phyloP scores from a whole-genome alignment of 2,797 vertebrate genomes.

The Brachyalestes nurse region DNA sequence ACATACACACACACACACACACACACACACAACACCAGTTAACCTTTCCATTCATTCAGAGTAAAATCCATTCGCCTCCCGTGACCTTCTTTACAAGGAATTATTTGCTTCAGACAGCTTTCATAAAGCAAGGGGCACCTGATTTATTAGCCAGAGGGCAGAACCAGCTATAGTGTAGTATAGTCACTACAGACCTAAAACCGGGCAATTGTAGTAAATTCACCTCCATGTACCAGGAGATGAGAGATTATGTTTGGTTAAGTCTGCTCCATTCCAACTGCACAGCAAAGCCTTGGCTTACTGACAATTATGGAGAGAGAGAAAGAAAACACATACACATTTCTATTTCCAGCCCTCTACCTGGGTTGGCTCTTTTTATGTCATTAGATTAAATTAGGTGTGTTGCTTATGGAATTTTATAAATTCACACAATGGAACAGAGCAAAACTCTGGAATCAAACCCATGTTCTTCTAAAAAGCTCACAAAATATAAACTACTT shows the following conservation, averaged over 20 bases:
- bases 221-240: conserved; percentile 15
- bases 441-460: no score
- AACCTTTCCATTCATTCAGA: conserved; percentile 25
- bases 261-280: conserved; percentile 38
- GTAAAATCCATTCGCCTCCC: conserved; percentile 38
- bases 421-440: no score
- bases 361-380: not conserved
- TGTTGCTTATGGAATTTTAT: no score
- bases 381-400: no score
- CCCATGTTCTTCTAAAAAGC: no score
- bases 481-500: no score
- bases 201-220: conserved; percentile 50
- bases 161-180: conserved; percentile 31
- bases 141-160: conserved; percentile 51
- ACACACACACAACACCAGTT: not conserved
- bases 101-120: conserved; percentile 52
- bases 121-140: conserved; percentile 51
- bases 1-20: not conserved
- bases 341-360: no score
- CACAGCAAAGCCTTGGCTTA: conserved; percentile 34
- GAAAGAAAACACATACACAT: conserved; percentile 9
- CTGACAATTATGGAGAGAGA: conserved; percentile 47
- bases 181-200: conserved; percentile 54
- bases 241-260: conserved; percentile 40
- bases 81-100: conserved; percentile 60